Conservation (phyloP, 2,797 vertebrate species). For the Amniataba percoides region DNA sequence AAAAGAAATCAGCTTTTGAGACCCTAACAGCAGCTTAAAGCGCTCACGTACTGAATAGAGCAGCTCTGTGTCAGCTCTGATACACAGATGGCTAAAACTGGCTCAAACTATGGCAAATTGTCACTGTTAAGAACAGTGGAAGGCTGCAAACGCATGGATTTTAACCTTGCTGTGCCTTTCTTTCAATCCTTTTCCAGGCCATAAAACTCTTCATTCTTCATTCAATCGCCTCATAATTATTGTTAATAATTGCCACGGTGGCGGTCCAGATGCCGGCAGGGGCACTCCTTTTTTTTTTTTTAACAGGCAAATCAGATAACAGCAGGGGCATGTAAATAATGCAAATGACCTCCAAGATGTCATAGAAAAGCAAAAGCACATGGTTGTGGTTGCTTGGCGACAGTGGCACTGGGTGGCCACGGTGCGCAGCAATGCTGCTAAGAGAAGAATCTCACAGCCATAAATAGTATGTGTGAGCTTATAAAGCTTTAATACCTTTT, state of each 20-base stretch:
- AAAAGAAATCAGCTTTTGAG: neutral
- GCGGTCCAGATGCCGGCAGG: constrained; percentile 16
- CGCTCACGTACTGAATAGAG: no score
- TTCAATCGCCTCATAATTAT: neutral
- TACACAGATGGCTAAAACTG: constrained; percentile 7
- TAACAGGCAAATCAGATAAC: constrained; percentile 32
- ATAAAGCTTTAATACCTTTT: neutral
- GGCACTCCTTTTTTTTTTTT: constrained; percentile 7
- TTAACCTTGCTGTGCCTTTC: neutral
- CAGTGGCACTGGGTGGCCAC: constrained; percentile 13
- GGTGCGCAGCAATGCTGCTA: neutral
- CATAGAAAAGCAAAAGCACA: constrained; percentile 3
- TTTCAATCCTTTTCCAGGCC: constrained; percentile 14
- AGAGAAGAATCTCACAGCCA: constrained; percentile 16
- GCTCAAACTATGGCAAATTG: constrained; percentile 1
- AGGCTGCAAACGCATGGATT: neutral
- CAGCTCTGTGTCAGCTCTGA: neutral
- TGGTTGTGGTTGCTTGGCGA: constrained; percentile 55
- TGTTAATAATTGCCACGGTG: neutral
- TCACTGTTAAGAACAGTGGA: neutral
- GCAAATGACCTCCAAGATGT: constrained; percentile 49
- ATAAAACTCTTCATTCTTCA: neutral
- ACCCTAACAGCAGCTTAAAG: neutral
- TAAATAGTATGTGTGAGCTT: neutral
- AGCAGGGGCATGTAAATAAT: constrained; percentile 46